Conservation (phyloP, 2,888 invertebrate species). For the Dorcus parallelipipedus region DNA sequence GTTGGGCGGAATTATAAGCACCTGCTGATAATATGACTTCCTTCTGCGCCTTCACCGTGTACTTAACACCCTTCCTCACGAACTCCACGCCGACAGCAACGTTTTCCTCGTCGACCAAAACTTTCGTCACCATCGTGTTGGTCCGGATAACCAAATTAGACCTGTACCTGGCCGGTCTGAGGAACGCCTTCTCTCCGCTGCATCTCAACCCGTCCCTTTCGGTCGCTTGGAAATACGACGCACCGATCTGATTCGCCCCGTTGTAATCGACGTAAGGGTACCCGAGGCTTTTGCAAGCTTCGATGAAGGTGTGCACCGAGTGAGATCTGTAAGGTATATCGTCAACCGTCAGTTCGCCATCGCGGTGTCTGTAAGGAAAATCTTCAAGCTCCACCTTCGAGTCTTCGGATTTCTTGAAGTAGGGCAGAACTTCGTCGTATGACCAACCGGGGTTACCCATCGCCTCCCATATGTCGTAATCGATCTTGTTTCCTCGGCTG, state of each 20-base stretch:
- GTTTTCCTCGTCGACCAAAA: slow-evolving; percentile 66
- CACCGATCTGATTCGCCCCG: slow-evolving; percentile 60
- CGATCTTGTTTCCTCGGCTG: slow-evolving; percentile 59
- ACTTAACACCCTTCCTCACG: slow-evolving; percentile 51
- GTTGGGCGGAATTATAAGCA: slow-evolving; percentile 77
- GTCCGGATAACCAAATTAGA: slow-evolving; percentile 67
- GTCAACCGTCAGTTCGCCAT: slow-evolving; percentile 45
- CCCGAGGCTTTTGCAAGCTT: slow-evolving; percentile 63
- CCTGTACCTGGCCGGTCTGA: slow-evolving; percentile 58
- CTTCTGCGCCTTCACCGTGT: slow-evolving; percentile 58
- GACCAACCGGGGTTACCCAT: slow-evolving; percentile 62
- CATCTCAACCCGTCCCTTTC: slow-evolving; percentile 59
- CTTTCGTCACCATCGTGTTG: slow-evolving; percentile 58
- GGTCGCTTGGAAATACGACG: slow-evolving; percentile 59
- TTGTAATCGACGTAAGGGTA: slow-evolving; percentile 69
- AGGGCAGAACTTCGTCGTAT: slow-evolving; percentile 48
- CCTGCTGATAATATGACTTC: slow-evolving; percentile 80
- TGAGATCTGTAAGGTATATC: slow-evolving; percentile 48
- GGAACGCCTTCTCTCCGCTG: slow-evolving; percentile 63
- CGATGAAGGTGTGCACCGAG: slow-evolving; percentile 55
- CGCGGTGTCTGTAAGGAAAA: slow-evolving; percentile 51
- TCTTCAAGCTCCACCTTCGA: slow-evolving; percentile 44
- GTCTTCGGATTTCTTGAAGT: slow-evolving; percentile 55
- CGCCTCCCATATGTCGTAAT: slow-evolving; percentile 62
- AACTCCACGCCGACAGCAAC: slow-evolving; percentile 62